A percentile compares a stretch with the other conserved stretches of the same genome.
Conservation (phyloP, 37 sponge, comb jelly and placozoan species). For the Petrosia ficiformis region DNA sequence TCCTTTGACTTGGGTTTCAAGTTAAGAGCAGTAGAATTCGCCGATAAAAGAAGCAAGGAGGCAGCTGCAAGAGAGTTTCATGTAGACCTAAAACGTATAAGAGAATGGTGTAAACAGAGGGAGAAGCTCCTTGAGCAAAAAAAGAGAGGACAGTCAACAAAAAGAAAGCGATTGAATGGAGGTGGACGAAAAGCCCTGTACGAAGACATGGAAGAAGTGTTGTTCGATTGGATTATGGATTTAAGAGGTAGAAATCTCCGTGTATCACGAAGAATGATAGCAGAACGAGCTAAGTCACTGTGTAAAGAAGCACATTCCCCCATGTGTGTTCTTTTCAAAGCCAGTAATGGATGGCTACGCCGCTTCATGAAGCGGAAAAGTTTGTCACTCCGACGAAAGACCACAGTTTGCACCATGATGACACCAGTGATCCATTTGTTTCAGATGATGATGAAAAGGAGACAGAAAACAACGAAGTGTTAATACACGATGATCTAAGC, state of each 20-base stretch:
- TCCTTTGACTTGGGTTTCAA: no score
- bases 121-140: no score
- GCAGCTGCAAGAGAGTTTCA: no score
- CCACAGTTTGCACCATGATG: slow-evolving; percentile 22
- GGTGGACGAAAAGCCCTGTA: slow-evolving; percentile 25
- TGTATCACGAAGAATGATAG: slow-evolving; percentile 20
- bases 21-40: no score
- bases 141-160: background rate
- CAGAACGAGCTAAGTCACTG: slow-evolving; percentile 6
- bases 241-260: no score
- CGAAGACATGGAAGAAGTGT: slow-evolving; percentile 24
- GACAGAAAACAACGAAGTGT: no score
- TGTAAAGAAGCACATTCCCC: background rate
- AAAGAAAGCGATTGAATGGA: background rate
- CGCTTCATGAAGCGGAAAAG: background rate
- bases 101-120: no score
- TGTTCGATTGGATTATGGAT: slow-evolving; percentile 19
- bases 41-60: background rate
- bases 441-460: no score
- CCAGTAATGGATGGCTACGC: slow-evolving; percentile 25
- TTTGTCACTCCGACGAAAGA: slow-evolving; percentile 28
- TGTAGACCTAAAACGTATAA: slow-evolving; percentile 13
- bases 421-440: no score
- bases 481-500: no score
- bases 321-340: background rate